Evolutionary conservation across 1,140 invertebrate genomes (phyloP).

Genomic region (Trichonephila inaurata): DNA sequence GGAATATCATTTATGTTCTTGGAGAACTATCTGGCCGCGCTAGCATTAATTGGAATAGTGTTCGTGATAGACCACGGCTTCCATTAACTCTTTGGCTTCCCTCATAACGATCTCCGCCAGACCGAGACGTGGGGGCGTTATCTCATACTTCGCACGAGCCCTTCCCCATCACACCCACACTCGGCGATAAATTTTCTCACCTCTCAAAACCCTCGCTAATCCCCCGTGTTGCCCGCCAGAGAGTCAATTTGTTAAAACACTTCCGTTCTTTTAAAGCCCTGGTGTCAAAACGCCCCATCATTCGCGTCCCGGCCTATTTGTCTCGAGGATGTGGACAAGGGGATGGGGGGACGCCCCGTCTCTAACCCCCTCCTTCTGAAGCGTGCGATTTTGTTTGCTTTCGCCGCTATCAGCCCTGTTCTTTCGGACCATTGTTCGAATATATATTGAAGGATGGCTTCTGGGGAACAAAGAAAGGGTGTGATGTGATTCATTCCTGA

Average conservation of each 20-base stretch:
- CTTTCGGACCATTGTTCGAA: conserved; percentile 31
- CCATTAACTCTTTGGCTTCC: conserved; percentile 9
- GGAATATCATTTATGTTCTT: no score
- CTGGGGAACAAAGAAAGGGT: conserved; percentile 6
- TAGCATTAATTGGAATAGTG: no score
- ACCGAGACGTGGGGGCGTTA: not conserved
- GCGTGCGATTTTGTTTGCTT: not conserved
- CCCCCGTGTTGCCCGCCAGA: conserved; percentile 25
- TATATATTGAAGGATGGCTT: conserved; percentile 15
- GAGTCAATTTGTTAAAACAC: conserved; percentile 71
- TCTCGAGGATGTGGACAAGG: not conserved
- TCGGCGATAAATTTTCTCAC: not conserved
- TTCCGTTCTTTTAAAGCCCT: conserved; percentile 49
- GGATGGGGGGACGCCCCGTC: not conserved
- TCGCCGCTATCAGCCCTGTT: not conserved
- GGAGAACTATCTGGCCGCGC: no score
- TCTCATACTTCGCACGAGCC: conserved; percentile 38
- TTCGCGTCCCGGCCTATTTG: conserved; percentile 30
- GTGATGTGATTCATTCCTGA: conserved; percentile 6
- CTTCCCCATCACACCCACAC: not conserved
- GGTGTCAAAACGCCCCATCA: conserved; percentile 57
- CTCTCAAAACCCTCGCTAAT: not conserved
- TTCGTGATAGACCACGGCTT: not conserved
- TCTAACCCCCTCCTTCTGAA: not conserved
- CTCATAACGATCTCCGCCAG: not conserved